Evolutionary conservation across 2,888 invertebrate species (phyloP), one percentile per base, ranked within the genome.

Genomic region (Nasonovia ribisnigri): DNA sequence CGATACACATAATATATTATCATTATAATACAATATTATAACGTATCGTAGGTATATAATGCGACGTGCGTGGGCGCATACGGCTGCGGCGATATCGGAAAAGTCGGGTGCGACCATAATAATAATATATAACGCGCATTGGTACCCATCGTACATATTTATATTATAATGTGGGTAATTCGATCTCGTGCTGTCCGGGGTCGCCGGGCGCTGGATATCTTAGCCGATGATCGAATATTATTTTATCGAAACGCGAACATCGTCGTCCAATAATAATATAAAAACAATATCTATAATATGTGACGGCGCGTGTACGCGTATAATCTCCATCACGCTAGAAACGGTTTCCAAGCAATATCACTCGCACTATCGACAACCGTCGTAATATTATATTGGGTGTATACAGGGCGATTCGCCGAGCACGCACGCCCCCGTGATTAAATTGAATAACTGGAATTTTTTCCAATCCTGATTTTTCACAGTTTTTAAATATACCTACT

Each of bases 1-100:
- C 77, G 77, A 77, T 67, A 36, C 67, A 77, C 36, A 77, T 77
- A 77, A 77, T 36, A 57, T 77, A 77, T 77, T 77, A 67, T 67
- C 36, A 29, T 29, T 29, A 60, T 3, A 11, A 60, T 29, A 60
- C 29, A 60, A 60, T 60, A 11, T 11, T 60, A 29, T n/a, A n/a
- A n/a, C n/a, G n/a, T n/a, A n/a, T n/a, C n/a, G n/a, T n/a, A n/a
- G n/a, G n/a, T n/a, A n/a, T 13, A 6, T 67, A 36, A n/a, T 16
- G 77, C 77, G 11, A 77, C 77, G 36, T 20, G 77, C 77, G 77
- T 77, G 36, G 77, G 77, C 8, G n/a, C 13, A 67, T 16, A 20
- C 51, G 16, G 54, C 54, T 20, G 36, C 20, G 11, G 6, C 20
- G 77, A 77, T 24, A 77, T 77, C 36, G 77, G 77, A 36, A 36